Evolutionary conservation across 2,797 vertebrate genomes (phyloP).

Genomic region (Cyprinella venusta): DNA sequence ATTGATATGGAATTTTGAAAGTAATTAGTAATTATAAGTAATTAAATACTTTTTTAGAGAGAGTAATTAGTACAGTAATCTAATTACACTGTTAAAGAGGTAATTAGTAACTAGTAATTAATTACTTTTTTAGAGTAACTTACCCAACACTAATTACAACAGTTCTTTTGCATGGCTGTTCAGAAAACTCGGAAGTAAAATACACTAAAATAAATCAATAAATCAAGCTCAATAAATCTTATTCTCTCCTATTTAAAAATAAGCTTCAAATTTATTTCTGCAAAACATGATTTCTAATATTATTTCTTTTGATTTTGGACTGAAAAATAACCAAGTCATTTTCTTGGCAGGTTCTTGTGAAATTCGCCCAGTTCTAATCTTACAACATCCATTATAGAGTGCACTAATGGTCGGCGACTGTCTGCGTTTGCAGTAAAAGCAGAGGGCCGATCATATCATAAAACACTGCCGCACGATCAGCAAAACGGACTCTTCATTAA

Average conservation of each 20-base stretch:
- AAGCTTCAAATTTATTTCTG: neutral
- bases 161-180: neutral
- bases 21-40: too few relatives aligned
- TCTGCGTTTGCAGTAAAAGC: constrained; percentile 19
- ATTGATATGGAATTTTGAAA: too few relatives aligned
- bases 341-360: neutral
- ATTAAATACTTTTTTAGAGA: too few relatives aligned
- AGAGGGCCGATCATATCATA: neutral
- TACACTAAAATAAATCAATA: neutral
- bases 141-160: too few relatives aligned
- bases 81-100: too few relatives aligned
- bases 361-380: neutral
- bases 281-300: neutral
- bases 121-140: too few relatives aligned
- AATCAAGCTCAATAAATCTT: neutral
- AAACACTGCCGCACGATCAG: constrained; percentile 18
- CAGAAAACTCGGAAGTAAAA: neutral
- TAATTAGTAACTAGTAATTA: too few relatives aligned
- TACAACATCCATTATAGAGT: neutral
- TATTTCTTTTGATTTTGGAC: neutral
- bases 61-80: too few relatives aligned
- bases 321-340: neutral
- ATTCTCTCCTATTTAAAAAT: neutral
- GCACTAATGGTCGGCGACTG: neutral
- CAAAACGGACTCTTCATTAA: constrained; percentile 31